Percentiles rank a stretch among this genome's conserved stretches.
Conservation (phyloP, 1,140 invertebrate genomes). For the Aplysia californica region DNA sequence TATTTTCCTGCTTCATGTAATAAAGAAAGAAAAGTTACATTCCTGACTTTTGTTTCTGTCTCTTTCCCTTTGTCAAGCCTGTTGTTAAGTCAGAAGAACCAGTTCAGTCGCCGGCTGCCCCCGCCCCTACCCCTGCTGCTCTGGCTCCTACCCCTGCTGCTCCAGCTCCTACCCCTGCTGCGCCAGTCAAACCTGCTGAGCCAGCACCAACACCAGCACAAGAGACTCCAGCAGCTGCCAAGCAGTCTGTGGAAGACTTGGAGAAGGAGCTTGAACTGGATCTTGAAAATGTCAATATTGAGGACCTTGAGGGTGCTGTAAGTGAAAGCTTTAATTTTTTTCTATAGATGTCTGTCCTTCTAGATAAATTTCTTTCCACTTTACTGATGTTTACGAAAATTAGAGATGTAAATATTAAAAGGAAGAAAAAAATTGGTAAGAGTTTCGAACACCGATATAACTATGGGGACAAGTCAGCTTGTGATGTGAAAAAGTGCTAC, state of each 20-base stretch:
- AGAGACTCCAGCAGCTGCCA: slow-evolving; percentile 3
- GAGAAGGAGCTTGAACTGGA: slow-evolving; percentile 71
- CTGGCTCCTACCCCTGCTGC: slow-evolving; percentile 8
- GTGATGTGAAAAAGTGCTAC: too few relatives aligned
- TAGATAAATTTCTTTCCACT: background rate
- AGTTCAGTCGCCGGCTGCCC: slow-evolving; percentile 8
- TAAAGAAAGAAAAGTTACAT: too few relatives aligned
- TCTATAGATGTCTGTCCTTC: too few relatives aligned
- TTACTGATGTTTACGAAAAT: too few relatives aligned
- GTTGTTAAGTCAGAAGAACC: background rate
- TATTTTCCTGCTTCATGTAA: too few relatives aligned
- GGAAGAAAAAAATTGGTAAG: background rate
- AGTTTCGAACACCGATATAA: slow-evolving; percentile 1
- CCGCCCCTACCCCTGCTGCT: slow-evolving; percentile 8
- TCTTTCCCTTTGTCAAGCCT: too few relatives aligned
- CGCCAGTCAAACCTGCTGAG: background rate
- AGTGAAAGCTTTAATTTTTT: too few relatives aligned
- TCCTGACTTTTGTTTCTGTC: too few relatives aligned
- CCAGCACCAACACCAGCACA: slow-evolving; percentile 8
- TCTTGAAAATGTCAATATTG: slow-evolving; percentile 65
- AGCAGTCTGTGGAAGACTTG: slow-evolving; percentile 57
- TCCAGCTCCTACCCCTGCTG: background rate
- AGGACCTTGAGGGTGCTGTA: slow-evolving; percentile 57
- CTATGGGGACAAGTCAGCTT: slow-evolving; percentile 10
- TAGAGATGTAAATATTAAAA: too few relatives aligned